Conservation (phyloP, 2,888 invertebrate genomes). For the Taenaris catops region DNA sequence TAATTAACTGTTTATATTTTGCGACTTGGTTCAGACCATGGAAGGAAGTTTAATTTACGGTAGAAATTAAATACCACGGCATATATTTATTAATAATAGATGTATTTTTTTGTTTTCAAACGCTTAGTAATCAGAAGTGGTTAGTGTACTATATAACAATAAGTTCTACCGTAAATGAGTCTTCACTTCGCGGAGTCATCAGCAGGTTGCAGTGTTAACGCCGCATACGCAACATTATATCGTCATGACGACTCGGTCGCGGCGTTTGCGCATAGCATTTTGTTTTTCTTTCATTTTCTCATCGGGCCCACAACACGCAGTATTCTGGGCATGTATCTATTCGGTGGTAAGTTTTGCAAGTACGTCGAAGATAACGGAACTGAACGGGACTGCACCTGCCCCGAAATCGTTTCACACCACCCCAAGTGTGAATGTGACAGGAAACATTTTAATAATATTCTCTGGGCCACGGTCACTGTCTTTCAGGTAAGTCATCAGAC, state of each 20-base stretch:
- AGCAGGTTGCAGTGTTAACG: slow-evolving; percentile 63
- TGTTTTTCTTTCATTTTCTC: slow-evolving; percentile 71
- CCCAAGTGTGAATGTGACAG: slow-evolving; percentile 97
- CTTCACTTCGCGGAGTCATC: slow-evolving; percentile 21
- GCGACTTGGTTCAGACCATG: slow-evolving; percentile 3
- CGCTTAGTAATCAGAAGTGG: too few relatives aligned
- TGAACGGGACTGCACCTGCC: slow-evolving; percentile 95
- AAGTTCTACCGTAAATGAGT: slow-evolving; percentile 20
- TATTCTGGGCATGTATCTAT: slow-evolving; percentile 99
- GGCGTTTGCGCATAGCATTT: slow-evolving; percentile 76
- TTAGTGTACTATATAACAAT: too few relatives aligned
- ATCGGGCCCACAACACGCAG: slow-evolving; percentile 74
- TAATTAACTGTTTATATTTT: slow-evolving; percentile 42
- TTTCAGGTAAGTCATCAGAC: slow-evolving; percentile 91
- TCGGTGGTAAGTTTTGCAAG: slow-evolving; percentile 99
- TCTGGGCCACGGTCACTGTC: slow-evolving; percentile 98
- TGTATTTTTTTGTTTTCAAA: too few relatives aligned
- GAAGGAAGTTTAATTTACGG: slow-evolving; percentile 11
- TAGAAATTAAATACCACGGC: too few relatives aligned
- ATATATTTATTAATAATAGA: too few relatives aligned
- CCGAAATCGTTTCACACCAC: slow-evolving; percentile 93
- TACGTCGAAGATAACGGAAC: slow-evolving; percentile 91
- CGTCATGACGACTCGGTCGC: slow-evolving; percentile 62
- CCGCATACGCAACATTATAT: slow-evolving; percentile 49
- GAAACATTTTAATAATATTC: slow-evolving; percentile 99